Conservation (phyloP, 2,113 vertebrate species). For the Hassar affinis region DNA sequence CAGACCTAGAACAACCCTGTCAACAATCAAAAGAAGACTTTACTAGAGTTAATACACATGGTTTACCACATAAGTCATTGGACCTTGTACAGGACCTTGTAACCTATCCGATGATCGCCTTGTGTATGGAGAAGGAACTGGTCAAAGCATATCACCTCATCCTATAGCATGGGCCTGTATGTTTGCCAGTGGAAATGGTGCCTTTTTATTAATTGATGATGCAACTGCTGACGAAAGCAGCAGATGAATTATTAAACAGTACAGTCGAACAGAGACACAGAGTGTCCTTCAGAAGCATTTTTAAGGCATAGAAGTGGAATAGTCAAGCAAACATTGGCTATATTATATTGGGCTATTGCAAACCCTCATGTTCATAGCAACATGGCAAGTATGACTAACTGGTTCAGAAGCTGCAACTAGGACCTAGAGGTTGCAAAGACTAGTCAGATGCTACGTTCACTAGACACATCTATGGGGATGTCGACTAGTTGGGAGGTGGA, state of each 20-base stretch:
- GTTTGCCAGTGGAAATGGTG: neutral
- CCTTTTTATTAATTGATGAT: no score
- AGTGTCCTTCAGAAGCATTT: neutral
- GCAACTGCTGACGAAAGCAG: neutral
- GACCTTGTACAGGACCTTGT: neutral
- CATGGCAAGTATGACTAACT: no score
- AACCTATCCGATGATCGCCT: neutral
- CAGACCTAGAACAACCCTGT: neutral
- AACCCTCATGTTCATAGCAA: no score
- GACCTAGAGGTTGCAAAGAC: no score
- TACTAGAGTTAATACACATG: neutral
- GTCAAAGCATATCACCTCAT: neutral
- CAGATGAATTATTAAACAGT: neutral
- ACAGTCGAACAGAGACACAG: no score
- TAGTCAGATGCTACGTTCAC: no score
- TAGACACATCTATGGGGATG: no score
- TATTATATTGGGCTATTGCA: no score
- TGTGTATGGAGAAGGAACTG: neutral
- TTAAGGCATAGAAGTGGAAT: neutral
- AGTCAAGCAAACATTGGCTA: neutral
- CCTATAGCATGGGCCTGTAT: neutral
- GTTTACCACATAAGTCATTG: no score
- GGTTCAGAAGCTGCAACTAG: no score
- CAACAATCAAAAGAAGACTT: neutral
- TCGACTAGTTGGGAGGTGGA: neutral